phyloP scores from a whole-genome alignment of 2,888 invertebrate species.

The Trichacis sp. region DNA sequence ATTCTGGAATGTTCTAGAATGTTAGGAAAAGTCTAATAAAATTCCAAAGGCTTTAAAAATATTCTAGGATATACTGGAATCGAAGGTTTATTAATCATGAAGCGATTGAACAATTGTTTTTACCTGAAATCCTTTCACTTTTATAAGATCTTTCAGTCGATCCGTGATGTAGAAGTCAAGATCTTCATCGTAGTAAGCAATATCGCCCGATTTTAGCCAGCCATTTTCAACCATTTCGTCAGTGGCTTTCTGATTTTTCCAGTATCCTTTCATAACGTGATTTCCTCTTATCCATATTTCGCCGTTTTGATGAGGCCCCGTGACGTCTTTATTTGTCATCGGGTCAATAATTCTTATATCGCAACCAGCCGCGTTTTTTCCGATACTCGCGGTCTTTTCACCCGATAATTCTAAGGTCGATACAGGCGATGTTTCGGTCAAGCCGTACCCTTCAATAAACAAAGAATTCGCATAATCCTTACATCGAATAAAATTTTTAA shows the following conservation, averaged over 20 bases:
- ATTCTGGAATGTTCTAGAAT: too few relatives aligned
- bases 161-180: slow-evolving; percentile 71
- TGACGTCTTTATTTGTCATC: slow-evolving; percentile 64
- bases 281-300: slow-evolving; percentile 73
- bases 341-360: slow-evolving; percentile 69
- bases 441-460: slow-evolving; percentile 69
- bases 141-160: slow-evolving; percentile 72
- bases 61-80: too few relatives aligned
- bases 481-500: too few relatives aligned
- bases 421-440: slow-evolving; percentile 71
- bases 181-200: slow-evolving; percentile 72
- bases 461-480: too few relatives aligned
- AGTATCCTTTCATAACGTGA: slow-evolving; percentile 74
- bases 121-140: slow-evolving; percentile 66
- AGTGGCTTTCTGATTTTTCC: slow-evolving; percentile 73
- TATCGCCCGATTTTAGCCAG: slow-evolving; percentile 74
- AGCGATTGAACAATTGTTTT: too few relatives aligned
- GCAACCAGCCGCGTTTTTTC: slow-evolving; percentile 69
- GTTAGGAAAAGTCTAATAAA: too few relatives aligned
- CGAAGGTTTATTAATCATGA: too few relatives aligned
- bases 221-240: slow-evolving; percentile 71
- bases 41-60: too few relatives aligned
- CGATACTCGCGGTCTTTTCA: slow-evolving; percentile 70
- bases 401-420: slow-evolving; percentile 49
- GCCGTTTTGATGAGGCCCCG: slow-evolving; percentile 68